phyloP scores from a whole-genome alignment of 2,888 invertebrate genomes.

The Amphipoea lucens region DNA sequence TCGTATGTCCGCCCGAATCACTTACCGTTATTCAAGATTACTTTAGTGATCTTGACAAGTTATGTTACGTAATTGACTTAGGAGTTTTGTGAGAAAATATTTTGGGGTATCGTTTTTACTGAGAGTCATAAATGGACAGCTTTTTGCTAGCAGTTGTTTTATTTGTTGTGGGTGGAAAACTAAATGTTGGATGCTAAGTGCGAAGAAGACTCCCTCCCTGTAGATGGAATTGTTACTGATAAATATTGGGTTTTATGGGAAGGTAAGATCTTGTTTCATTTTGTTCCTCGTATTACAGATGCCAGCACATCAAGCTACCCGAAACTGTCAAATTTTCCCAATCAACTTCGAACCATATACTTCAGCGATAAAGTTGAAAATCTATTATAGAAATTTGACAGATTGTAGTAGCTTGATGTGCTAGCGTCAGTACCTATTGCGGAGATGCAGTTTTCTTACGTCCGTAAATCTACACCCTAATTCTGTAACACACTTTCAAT shows the following conservation, averaged over 20 bases:
- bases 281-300: too few relatives aligned
- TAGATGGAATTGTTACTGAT: background rate
- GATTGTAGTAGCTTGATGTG: too few relatives aligned
- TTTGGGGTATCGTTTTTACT: slow-evolving; percentile 23
- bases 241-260: background rate
- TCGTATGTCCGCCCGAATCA: slow-evolving; percentile 48
- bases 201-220: too few relatives aligned
- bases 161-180: too few relatives aligned
- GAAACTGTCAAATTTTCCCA: too few relatives aligned
- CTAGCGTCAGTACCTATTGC: too few relatives aligned
- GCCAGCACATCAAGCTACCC: too few relatives aligned
- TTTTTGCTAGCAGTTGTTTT: background rate
- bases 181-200: background rate
- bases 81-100: slow-evolving; percentile 27
- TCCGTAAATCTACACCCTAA: background rate
- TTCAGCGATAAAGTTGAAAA: too few relatives aligned
- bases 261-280: background rate
- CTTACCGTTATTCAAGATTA: slow-evolving; percentile 62
- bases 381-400: too few relatives aligned
- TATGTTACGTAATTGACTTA: slow-evolving; percentile 53
- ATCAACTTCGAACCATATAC: too few relatives aligned
- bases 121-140: background rate
- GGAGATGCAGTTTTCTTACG: background rate
- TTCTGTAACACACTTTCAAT: too few relatives aligned
- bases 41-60: slow-evolving; percentile 50